These are phyloP conservation scores for Epinephelus fuscoguttatus DNA, from an alignment of 2,113 vertebrate species.

Conservation along the genomic window DNA sequence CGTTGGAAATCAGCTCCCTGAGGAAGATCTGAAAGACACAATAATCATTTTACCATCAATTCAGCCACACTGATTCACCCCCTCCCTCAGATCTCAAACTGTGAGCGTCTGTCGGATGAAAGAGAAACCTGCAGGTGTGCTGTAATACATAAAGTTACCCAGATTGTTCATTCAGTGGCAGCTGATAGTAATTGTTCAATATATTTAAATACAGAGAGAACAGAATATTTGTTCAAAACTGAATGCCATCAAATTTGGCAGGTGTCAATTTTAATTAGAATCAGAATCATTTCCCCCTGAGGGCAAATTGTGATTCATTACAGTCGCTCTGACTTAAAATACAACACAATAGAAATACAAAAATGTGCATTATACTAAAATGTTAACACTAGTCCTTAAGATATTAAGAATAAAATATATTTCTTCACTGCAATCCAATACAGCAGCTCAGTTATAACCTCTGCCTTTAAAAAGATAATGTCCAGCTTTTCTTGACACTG, in stretches of 20 bases:
- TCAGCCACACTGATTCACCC: not conserved
- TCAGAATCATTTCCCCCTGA: no score
- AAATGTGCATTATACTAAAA: not conserved
- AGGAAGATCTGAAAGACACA: constrained; percentile 90
- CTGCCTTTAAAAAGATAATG: not conserved
- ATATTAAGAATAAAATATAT: no score
- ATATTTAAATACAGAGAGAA: not conserved
- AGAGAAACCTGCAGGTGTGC: not conserved
- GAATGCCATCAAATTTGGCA: not conserved
- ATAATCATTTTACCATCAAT: not conserved
- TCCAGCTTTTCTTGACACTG: not conserved
- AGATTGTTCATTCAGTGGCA: not conserved
- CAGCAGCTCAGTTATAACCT: not conserved
- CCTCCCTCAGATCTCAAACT: not conserved
- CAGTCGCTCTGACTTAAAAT: no score
- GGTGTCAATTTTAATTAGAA: not conserved
- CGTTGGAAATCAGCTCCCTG: constrained; percentile 95
- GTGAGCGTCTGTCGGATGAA: not conserved
- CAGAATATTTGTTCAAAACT: not conserved
- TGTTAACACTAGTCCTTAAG: no score
- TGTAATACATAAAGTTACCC: not conserved
- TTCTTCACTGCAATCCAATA: not conserved
- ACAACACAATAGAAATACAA: no score
- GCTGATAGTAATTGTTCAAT: not conserved
- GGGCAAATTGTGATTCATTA: no score